Evolutionary conservation across 2,113 vertebrate species (phyloP).

Genomic region (Xyliphius kryptos): DNA sequence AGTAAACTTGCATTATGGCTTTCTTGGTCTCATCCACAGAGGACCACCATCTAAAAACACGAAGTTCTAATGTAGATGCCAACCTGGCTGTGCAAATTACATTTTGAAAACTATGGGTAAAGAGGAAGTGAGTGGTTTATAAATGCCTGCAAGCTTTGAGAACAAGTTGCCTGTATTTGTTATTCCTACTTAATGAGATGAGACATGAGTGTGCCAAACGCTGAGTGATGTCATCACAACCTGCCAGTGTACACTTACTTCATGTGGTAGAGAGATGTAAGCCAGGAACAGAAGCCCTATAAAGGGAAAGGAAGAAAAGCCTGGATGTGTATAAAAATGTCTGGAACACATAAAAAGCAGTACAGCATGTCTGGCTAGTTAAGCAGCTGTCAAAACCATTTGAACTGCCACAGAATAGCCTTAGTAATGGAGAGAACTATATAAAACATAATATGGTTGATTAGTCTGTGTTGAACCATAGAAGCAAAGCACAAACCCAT

Average conservation of each 20-base stretch:
- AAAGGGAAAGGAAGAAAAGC: conserved; percentile 41
- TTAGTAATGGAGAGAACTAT: conserved; percentile 21
- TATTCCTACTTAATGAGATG: conserved; percentile 60
- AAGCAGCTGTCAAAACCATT: conserved; percentile 39
- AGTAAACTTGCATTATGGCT: conserved; percentile 52
- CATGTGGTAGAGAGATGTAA: conserved; percentile 87
- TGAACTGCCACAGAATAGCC: conserved; percentile 17
- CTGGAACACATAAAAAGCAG: conserved; percentile 32
- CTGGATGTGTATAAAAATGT: conserved; percentile 41
- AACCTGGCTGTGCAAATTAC: conserved; percentile 55
- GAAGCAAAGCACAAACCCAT: too few relatives aligned
- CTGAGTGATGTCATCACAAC: conserved; percentile 52
- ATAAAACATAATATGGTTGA: conserved; percentile 18
- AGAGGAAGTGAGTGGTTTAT: conserved; percentile 50
- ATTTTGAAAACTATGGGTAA: conserved; percentile 60
- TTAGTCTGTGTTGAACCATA: conserved; percentile 17
- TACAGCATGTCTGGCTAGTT: conserved; percentile 42
- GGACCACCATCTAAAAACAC: conserved; percentile 43
- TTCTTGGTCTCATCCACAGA: conserved; percentile 28
- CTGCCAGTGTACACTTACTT: conserved; percentile 76
- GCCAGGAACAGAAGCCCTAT: conserved; percentile 95
- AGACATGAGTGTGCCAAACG: conserved; percentile 41
- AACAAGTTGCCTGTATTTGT: conserved; percentile 48
- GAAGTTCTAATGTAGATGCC: conserved; percentile 36
- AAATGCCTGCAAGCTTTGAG: conserved; percentile 44